Conservation (phyloP, 2,113 vertebrate genomes). For the Synchiropus splendidus region DNA sequence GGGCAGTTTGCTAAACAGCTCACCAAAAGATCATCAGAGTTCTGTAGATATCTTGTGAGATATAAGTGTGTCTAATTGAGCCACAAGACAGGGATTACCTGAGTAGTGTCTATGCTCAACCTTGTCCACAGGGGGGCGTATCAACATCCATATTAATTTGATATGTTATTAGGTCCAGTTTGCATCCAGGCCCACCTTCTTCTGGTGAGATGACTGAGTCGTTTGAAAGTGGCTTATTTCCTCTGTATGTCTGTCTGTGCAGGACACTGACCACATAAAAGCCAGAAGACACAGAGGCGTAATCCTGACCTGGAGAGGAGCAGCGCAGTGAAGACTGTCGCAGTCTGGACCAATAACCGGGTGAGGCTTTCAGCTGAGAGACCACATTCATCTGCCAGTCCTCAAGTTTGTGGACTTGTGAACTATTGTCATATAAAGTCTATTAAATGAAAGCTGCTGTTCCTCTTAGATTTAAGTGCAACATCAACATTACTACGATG, state of each 20-base stretch:
- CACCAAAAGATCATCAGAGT: too few species aligned
- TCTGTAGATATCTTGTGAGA: too few species aligned
- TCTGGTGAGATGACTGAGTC: constrained; percentile 48
- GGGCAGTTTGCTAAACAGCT: too few species aligned
- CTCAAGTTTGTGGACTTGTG: too few species aligned
- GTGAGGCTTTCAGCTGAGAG: constrained; percentile 38
- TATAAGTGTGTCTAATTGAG: too few species aligned
- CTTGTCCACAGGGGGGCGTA: constrained; percentile 48
- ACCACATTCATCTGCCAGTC: constrained; percentile 15
- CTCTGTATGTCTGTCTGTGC: constrained; percentile 15
- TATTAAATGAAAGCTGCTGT: too few species aligned
- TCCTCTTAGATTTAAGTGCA: too few species aligned
- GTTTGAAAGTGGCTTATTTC: constrained; percentile 53
- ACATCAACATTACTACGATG: too few species aligned
- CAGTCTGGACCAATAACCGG: constrained; percentile 36
- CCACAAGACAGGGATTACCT: constrained; percentile 3
- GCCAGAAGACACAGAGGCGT: constrained; percentile 41
- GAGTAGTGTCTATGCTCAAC: constrained; percentile 7
- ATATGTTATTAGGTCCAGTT: constrained; percentile 39
- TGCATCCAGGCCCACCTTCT: constrained; percentile 43
- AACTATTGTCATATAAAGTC: too few species aligned
- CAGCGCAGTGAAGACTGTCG: constrained; percentile 11
- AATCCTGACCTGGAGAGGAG: constrained; percentile 10
- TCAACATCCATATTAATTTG: constrained; percentile 15
- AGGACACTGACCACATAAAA: constrained; percentile 37